Percentiles rank a stretch among this genome's conserved stretches.
Conservation (phyloP, 2,888 invertebrate species). For the Drosophila nr. perissopoda region DNA sequence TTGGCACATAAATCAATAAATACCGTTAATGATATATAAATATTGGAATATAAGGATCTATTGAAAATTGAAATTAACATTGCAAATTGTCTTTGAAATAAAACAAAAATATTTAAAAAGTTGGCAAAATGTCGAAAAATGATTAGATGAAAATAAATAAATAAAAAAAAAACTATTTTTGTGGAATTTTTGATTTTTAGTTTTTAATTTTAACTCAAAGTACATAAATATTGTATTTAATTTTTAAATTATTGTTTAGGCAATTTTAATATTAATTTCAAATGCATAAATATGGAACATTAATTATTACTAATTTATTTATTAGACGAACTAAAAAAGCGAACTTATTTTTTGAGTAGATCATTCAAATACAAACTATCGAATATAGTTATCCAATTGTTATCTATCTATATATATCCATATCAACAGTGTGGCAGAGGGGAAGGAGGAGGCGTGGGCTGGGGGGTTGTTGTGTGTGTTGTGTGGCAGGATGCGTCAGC, state of each 20-base stretch:
- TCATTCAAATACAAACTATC: not conserved
- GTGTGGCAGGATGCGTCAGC: not conserved
- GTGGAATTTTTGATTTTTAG: too few species aligned
- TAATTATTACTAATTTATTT: too few species aligned
- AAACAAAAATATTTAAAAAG: not conserved
- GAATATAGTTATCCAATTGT: not conserved
- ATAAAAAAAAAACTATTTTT: not conserved
- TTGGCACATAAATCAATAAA: not conserved
- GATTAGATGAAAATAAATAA: not conserved
- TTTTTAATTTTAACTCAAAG: not conserved
- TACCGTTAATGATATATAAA: not conserved
- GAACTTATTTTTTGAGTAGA: not conserved
- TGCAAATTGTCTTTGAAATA: not conserved
- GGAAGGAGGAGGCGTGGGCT: not conserved
- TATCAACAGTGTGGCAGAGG: not conserved
- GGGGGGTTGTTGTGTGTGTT: not conserved
- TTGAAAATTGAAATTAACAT: not conserved
- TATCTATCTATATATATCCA: too few species aligned
- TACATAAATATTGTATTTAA: not conserved
- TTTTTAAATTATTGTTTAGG: not conserved
- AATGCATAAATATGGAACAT: too few species aligned
- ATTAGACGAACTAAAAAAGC: too few species aligned
- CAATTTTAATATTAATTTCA: not conserved
- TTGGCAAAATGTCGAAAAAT: not conserved
- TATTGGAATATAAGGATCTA: not conserved